Evolutionary conservation across 2,888 invertebrate species (phyloP), one percentile per base, ranked within the genome.

Genomic region (Nyleta sp.): DNA sequence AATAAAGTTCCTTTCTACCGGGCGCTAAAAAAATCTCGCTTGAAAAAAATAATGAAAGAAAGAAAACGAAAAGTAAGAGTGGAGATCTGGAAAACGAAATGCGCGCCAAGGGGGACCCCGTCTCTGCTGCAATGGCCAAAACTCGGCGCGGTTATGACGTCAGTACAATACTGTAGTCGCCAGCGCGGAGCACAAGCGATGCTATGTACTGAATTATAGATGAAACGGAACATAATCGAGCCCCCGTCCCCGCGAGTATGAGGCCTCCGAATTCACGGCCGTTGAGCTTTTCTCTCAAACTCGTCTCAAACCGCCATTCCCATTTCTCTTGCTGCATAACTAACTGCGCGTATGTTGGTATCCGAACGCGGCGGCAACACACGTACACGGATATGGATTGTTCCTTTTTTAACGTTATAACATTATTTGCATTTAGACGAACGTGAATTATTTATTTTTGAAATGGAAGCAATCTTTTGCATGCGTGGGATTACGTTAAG

Each of bases 211-310:
- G 86, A 88, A 88, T 88, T 86, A 88, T 87, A 83, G 82, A 88
- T 85, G 85, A 86, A 84, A 85, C 83, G 83, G 85, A 86, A 87
- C 86, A 88, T 88, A 88, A 88, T 88, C 86, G 86, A 84, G 87
- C 86, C 80, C 82, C 76, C 80, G 80, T 68, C 70, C 65, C 68
- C 73, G 57, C 72, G 38, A 59, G 46, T 44, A 15, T 53, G 22
- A 48, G 59, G 38, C 62, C 60, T 67, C 50, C 70, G 64, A 52
- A 70, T 78, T 73, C 72, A 55, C 42, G 57, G 57, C 55, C 52
- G 44, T 35, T 38, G 48, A 65, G 57, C 67, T 76, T 68, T 80
- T 77, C 78, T 67, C 80, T 64, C 75, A 68, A 72, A 73, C 53
- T 59, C 38, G 46, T 57, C 77, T 59, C 28, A 50, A 62, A 60